Evolutionary conservation across 2,113 vertebrate genomes (phyloP).

Genomic region (Salvelinus fontinalis): DNA sequence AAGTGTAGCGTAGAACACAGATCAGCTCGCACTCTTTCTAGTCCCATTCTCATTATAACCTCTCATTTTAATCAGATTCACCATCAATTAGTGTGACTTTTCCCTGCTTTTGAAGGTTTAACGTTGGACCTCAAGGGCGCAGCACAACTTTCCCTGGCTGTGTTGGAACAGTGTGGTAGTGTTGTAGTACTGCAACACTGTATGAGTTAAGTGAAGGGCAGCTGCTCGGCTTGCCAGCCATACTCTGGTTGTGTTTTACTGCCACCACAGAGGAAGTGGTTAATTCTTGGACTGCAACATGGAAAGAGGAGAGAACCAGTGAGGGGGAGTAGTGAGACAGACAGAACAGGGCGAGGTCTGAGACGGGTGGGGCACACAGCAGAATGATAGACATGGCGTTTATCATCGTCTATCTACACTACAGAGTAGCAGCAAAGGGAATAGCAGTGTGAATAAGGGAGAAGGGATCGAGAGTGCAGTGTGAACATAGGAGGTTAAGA

Average conservation of each 20-base stretch:
- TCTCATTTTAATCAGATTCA: slow-evolving; percentile 91
- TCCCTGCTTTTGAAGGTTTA: slow-evolving; percentile 60
- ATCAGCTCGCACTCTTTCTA: slow-evolving; percentile 87
- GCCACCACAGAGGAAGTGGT: slow-evolving; percentile 61
- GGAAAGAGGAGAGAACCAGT: neutral
- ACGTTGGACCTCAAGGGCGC: slow-evolving; percentile 71
- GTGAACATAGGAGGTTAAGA: neutral
- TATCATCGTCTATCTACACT: neutral
- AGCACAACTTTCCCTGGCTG: slow-evolving; percentile 54
- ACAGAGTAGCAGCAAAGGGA: neutral
- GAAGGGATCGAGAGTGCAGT: neutral
- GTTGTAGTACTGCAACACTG: neutral
- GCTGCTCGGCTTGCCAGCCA: slow-evolving; percentile 10
- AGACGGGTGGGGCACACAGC: slow-evolving; percentile 8
- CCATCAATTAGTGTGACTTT: slow-evolving; percentile 76
- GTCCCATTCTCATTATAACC: slow-evolving; percentile 89
- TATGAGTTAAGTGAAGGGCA: slow-evolving; percentile 11
- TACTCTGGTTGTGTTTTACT: slow-evolving; percentile 38
- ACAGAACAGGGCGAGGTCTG: slow-evolving; percentile 4
- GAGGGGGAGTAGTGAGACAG: neutral
- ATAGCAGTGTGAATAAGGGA: neutral
- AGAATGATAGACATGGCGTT: neutral
- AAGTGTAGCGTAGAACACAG: slow-evolving; percentile 88
- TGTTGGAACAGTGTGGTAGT: slow-evolving; percentile 28
- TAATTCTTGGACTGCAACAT: slow-evolving; percentile 36